phyloP scores from a whole-genome alignment of 2,888 invertebrate species.

The Cerastoderma edule region DNA sequence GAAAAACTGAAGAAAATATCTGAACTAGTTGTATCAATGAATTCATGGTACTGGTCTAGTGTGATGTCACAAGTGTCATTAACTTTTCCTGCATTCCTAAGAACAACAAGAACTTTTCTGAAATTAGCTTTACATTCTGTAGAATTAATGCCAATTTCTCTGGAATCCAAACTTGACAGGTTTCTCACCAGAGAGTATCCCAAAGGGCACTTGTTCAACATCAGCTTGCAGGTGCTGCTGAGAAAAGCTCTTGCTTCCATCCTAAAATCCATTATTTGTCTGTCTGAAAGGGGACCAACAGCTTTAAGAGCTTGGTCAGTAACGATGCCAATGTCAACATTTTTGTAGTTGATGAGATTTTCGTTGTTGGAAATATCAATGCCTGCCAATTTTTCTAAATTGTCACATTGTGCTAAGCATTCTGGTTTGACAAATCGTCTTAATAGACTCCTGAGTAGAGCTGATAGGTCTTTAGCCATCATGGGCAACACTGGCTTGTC shows the following conservation, averaged over 20 bases:
- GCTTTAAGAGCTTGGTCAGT: slow-evolving; percentile 42
- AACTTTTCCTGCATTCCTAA: slow-evolving; percentile 29
- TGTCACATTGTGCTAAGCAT: slow-evolving; percentile 3
- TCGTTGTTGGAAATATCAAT: slow-evolving; percentile 12
- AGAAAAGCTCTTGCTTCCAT: slow-evolving; percentile 38
- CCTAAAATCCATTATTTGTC: slow-evolving; percentile 48
- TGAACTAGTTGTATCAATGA: slow-evolving; percentile 17
- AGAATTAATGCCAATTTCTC: slow-evolving; percentile 32
- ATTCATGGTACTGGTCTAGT: slow-evolving; percentile 22
- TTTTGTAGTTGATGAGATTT: slow-evolving; percentile 9
- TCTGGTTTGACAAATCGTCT: slow-evolving; percentile 39
- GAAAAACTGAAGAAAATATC: background rate
- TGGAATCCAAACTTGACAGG: slow-evolving; percentile 39
- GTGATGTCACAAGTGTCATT: slow-evolving; percentile 29
- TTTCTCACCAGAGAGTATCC: slow-evolving; percentile 47
- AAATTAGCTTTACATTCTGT: slow-evolving; percentile 31
- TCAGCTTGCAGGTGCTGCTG: slow-evolving; percentile 26
- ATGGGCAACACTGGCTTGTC: slow-evolving; percentile 49
- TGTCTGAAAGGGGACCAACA: slow-evolving; percentile 29
- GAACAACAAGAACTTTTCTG: slow-evolving; percentile 25
- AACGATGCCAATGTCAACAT: slow-evolving; percentile 46
- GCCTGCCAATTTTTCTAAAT: background rate
- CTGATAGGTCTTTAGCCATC: slow-evolving; percentile 28
- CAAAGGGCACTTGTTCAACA: slow-evolving; percentile 44
- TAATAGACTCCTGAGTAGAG: slow-evolving; percentile 37